phyloP scores from a whole-genome alignment of 64 coral and sea anemone species.

The Trachythela sp. region DNA sequence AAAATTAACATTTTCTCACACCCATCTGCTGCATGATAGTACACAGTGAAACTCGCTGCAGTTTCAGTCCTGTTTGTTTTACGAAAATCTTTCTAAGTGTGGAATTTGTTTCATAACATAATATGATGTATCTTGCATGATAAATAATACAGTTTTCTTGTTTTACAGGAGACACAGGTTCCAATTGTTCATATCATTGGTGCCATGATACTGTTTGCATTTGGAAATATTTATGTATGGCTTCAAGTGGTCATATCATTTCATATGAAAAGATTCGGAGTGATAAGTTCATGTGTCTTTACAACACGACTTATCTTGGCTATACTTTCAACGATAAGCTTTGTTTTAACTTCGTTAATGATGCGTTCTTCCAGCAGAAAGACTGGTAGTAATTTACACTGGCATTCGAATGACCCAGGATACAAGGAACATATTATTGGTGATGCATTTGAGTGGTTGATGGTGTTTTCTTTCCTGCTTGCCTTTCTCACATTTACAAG shows the following conservation, averaged over 20 bases:
- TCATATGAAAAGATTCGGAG: neutral
- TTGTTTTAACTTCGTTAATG: neutral
- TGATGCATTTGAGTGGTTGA: slow-evolving; percentile 5
- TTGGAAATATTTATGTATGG: slow-evolving; percentile 10
- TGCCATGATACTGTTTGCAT: neutral
- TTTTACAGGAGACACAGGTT: neutral
- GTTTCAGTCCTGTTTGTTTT: too few species aligned
- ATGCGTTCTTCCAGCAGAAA: neutral
- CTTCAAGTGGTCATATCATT: slow-evolving; percentile 8
- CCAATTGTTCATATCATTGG: neutral
- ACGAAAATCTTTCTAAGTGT: too few species aligned
- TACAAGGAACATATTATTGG: neutral
- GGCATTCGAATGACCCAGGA: neutral
- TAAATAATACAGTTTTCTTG: too few species aligned
- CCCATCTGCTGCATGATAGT: too few species aligned
- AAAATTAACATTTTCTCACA: too few species aligned
- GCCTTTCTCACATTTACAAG: neutral
- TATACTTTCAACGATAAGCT: slow-evolving; percentile 1
- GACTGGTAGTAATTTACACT: neutral
- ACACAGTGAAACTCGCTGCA: too few species aligned
- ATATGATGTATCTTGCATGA: too few species aligned
- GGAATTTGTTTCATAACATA: too few species aligned
- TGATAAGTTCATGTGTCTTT: neutral
- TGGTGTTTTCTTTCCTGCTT: neutral
- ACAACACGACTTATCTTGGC: neutral